phyloP scores from a whole-genome alignment of 2,888 invertebrate genomes.

The Disparrhopalites patrizii region DNA sequence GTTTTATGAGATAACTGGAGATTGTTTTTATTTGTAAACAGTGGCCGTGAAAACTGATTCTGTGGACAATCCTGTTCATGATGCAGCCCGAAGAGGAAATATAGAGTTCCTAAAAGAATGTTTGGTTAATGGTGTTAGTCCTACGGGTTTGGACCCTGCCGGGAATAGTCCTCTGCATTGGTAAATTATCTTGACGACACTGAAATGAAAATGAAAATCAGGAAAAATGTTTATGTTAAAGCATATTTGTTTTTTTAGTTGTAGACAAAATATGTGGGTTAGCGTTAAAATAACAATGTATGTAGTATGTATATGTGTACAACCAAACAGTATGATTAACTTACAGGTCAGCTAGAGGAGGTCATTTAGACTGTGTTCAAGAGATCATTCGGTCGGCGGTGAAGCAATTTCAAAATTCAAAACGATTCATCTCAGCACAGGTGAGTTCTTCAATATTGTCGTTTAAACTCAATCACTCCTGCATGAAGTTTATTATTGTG shows the following conservation, averaged over 20 bases:
- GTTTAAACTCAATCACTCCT: too few species aligned
- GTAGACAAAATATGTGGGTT: neutral
- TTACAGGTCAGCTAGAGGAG: conserved; percentile 29
- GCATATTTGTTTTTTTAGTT: neutral
- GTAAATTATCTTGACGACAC: conserved; percentile 48
- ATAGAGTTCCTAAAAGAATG: conserved; percentile 60
- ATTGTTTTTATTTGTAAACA: conserved; percentile 51
- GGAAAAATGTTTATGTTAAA: neutral
- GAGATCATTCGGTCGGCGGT: conserved; percentile 33
- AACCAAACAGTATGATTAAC: neutral
- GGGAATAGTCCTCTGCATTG: conserved; percentile 65
- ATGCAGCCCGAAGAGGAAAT: conserved; percentile 64
- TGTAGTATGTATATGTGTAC: too few species aligned
- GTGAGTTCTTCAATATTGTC: conserved; percentile 20
- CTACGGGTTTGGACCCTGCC: conserved; percentile 62
- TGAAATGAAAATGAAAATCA: neutral
- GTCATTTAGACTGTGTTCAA: conserved; percentile 38
- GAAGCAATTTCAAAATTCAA: conserved; percentile 32
- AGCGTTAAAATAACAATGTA: neutral
- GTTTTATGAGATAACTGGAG: too few species aligned
- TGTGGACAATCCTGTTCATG: conserved; percentile 61
- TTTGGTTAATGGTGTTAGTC: conserved; percentile 60
- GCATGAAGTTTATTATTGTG: too few species aligned
- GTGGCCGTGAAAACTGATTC: conserved; percentile 59
- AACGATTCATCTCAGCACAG: conserved; percentile 37